Evolutionary conservation across 35 echinoderm and acorn worm genomes (phyloP), one percentile per base, ranked within the genome.

Genomic region (Anneissia japonica): DNA sequence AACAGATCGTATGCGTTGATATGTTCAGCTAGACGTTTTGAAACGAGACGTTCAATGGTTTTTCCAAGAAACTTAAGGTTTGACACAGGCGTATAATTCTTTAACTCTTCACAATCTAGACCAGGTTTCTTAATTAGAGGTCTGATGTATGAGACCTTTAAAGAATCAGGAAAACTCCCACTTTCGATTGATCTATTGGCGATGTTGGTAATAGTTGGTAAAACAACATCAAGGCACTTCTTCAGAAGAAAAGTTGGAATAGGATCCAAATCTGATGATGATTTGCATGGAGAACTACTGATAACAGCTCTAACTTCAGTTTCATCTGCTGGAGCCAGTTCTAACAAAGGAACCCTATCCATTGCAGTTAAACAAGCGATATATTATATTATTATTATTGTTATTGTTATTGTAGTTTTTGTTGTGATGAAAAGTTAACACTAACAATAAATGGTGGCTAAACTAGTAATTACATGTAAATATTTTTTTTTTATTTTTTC

Each of bases 61-160:
- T 86, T 91, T 5, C 35, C 38, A 26, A 91, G 39, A 56, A 86
- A 91, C 36, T 37, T 26, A 43, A 91, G 90, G 38, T 91, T 87
- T 10, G 90, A 56, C 28, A 91, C 84, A 64, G 84, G 90, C 12
- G 84, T 29, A 75, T 91, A 87, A 32, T 91, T 91, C 55, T 91
- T 80, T 14, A 91, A 31, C 73, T 45, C 39, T 30, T 86, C 75
- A 35, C 55, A 21, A 81, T 91, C 90, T 29, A 91, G 46, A 26
- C 33, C 37, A 36, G 76, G 28, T 39, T 91, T 91, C 76, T 87
- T 74, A 31, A 79, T 19, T 36, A 79, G 33, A 77, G 90, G 90
- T 72, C 77, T 28, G 40, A 91, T 72, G 29, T 87, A 32, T 41
- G 90, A 77, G 43, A 51, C 14, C 35, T 92, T 92, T 34, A 89